Evolutionary conservation across 2,888 invertebrate genomes (phyloP).

Genomic region (Caenorhabditis angaria): DNA sequence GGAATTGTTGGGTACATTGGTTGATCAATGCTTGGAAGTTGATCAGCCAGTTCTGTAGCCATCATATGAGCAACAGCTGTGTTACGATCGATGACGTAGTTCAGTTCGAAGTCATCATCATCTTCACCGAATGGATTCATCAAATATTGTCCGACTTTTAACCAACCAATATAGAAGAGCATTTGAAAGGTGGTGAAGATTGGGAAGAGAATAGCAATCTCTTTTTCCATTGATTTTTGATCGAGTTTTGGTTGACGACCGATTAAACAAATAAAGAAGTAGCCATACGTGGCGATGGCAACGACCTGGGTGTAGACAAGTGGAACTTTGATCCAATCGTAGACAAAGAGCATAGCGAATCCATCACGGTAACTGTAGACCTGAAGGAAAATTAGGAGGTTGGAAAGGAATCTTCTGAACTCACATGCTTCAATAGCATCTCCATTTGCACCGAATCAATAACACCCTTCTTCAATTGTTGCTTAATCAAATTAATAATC

Average conservation of each 20-base stretch:
- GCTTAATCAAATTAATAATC: slow-evolving; percentile 74
- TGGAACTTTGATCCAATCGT: slow-evolving; percentile 74
- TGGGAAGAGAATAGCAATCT: slow-evolving; percentile 73
- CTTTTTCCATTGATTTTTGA: slow-evolving; percentile 69
- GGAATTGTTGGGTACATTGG: slow-evolving; percentile 61
- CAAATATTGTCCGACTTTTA: slow-evolving; percentile 73
- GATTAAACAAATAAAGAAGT: slow-evolving; percentile 74
- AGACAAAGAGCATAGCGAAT: slow-evolving; percentile 74
- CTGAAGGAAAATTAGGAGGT: slow-evolving; percentile 23
- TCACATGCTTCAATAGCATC: slow-evolving; percentile 72
- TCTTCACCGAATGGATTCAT: slow-evolving; percentile 72
- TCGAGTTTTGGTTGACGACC: slow-evolving; percentile 74
- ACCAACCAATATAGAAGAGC: slow-evolving; percentile 76
- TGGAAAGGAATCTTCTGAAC: background rate
- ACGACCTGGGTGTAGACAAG: slow-evolving; percentile 74
- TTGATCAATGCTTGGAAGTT: slow-evolving; percentile 48
- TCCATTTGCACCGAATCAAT: slow-evolving; percentile 74
- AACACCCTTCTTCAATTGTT: slow-evolving; percentile 65
- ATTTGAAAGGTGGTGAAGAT: slow-evolving; percentile 73
- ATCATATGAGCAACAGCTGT: slow-evolving; percentile 70
- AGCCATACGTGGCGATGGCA: slow-evolving; percentile 74
- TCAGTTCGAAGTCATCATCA: slow-evolving; percentile 71
- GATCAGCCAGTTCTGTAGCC: slow-evolving; percentile 71
- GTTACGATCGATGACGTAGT: slow-evolving; percentile 71
- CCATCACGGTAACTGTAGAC: slow-evolving; percentile 72